Percentiles rank a stretch among this genome's conserved stretches.
Conservation (phyloP, 2,888 invertebrate genomes). For the Beris chalybata region DNA sequence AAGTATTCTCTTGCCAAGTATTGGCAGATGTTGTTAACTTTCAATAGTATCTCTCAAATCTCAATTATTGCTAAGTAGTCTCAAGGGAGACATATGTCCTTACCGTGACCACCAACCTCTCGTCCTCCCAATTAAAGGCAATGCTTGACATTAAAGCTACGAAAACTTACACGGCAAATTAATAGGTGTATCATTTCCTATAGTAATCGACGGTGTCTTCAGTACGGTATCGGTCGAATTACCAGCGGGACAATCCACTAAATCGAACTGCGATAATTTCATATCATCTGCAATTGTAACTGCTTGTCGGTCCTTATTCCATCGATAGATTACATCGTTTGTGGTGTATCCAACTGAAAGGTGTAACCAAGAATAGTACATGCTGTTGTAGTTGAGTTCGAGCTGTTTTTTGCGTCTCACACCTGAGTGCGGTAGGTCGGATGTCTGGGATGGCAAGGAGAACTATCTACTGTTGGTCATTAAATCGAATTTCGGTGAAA, state of each 20-base stretch:
- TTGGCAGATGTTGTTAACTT: not conserved
- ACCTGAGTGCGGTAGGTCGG: conserved; percentile 1
- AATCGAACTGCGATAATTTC: conserved; percentile 82
- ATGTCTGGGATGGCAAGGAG: conserved; percentile 5
- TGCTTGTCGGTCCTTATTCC: conserved; percentile 68
- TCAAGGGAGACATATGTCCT: not conserved
- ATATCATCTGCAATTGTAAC: conserved; percentile 80
- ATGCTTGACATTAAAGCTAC: not conserved
- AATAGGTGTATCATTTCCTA: conserved; percentile 22
- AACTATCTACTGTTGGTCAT: conserved; percentile 4
- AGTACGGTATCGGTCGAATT: conserved; percentile 63
- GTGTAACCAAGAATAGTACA: not conserved
- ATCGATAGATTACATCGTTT: conserved; percentile 71
- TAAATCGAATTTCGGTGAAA: not conserved
- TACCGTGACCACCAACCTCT: not conserved
- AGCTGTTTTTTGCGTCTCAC: conserved; percentile 19
- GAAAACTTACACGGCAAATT: conserved; percentile 35
- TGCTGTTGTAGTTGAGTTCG: not conserved
- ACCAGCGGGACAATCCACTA: conserved; percentile 73
- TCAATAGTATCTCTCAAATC: not conserved
- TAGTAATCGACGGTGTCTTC: conserved; percentile 46
- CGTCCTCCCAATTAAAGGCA: not conserved
- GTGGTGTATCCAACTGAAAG: conserved; percentile 72
- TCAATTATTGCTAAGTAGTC: not conserved
- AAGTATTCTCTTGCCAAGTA: not conserved